Conservation (phyloP, 2,797 vertebrate species). For the Leucoraja ocellata region DNA sequence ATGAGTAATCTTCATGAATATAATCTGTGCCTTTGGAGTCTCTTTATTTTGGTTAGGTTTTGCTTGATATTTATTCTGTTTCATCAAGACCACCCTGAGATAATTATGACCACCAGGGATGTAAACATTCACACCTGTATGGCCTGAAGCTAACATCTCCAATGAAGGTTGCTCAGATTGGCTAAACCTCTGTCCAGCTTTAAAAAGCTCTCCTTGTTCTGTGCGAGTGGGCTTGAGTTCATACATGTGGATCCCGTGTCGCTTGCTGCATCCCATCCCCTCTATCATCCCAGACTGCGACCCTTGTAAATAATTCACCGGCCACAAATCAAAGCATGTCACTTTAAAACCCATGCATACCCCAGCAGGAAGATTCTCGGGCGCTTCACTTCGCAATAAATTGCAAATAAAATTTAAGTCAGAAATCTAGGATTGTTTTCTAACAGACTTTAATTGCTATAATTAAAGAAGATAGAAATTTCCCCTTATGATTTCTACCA, state of each 20-base stretch:
- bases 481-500: background rate
- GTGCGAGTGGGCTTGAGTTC: background rate
- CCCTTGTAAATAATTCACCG: background rate
- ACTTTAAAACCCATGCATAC: background rate
- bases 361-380: background rate
- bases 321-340: background rate
- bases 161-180: too few relatives aligned
- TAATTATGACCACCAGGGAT: background rate
- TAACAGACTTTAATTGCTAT: background rate
- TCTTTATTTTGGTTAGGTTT: background rate
- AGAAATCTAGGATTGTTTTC: background rate
- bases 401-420: background rate
- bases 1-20: background rate
- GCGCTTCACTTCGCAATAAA: background rate
- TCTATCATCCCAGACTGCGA: too few relatives aligned
- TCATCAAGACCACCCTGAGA: background rate
- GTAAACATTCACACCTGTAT: conserved; percentile 30
- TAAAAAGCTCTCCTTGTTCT: background rate
- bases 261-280: background rate
- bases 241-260: background rate
- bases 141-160: background rate
- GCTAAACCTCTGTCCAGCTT: background rate
- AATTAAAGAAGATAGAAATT: background rate
- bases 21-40: background rate
- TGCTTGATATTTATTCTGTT: background rate